Percentiles rank a stretch among this genome's conserved stretches.
Conservation (phyloP, 2,113 vertebrate species). For the Tiliqua scincoides region DNA sequence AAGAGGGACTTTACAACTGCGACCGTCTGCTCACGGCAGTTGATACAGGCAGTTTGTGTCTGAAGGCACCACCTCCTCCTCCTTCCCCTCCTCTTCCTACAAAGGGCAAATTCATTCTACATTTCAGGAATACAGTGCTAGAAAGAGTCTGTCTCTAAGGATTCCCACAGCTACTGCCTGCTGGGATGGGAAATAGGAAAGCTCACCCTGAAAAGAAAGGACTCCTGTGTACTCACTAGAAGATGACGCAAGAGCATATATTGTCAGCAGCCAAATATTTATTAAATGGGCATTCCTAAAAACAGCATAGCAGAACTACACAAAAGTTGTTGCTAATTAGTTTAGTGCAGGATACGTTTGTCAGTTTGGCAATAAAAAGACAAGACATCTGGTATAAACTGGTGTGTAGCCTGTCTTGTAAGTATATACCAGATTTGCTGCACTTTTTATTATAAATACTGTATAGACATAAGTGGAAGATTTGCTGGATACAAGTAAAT, state of each 20-base stretch:
- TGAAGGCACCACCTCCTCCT: constrained; percentile 13
- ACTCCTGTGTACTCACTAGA: not conserved
- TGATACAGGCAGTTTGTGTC: constrained; percentile 23
- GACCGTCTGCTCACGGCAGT: not conserved
- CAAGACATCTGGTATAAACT: not conserved
- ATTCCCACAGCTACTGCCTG: not conserved
- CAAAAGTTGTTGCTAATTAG: not conserved
- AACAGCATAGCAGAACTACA: not conserved
- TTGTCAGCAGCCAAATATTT: not conserved
- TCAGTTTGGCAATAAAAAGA: not conserved
- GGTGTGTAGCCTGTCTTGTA: not conserved
- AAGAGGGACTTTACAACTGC: not conserved
- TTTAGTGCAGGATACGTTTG: not conserved
- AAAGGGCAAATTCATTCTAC: constrained; percentile 24
- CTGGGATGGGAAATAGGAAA: not conserved
- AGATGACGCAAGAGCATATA: not conserved
- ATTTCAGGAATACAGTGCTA: constrained; percentile 6
- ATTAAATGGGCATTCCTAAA: not conserved
- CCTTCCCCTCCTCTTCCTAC: constrained; percentile 4
- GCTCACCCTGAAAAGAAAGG: not conserved
- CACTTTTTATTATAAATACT: not conserved
- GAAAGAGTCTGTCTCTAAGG: not conserved
- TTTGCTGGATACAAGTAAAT: not conserved
- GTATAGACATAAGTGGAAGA: not conserved
- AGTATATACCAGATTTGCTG: not conserved